phyloP scores from a whole-genome alignment of 2,113 vertebrate genomes.

The Clarias macrocephalus region DNA sequence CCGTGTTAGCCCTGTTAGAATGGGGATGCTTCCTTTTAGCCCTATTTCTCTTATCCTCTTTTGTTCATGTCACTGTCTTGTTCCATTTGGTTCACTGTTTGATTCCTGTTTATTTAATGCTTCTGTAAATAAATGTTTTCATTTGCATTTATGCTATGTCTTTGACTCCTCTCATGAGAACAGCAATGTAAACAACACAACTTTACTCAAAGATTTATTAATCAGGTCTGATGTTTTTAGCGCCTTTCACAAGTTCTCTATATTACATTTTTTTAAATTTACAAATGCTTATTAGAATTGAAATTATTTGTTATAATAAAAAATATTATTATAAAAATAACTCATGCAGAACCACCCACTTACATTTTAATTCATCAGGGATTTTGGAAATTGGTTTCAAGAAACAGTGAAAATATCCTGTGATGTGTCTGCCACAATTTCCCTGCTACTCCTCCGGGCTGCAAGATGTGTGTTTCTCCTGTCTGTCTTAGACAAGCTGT shows the following conservation, averaged over 20 bases:
- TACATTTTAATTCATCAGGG: conserved; percentile 19
- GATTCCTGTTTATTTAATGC: no score
- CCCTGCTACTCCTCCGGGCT: conserved; percentile 22
- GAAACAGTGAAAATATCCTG: conserved; percentile 19
- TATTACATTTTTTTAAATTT: not conserved
- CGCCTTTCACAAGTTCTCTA: not conserved
- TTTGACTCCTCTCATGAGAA: no score
- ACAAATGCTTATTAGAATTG: not conserved
- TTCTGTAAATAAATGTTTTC: no score
- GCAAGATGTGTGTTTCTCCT: conserved; percentile 31
- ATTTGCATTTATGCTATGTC: no score
- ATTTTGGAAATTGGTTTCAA: conserved; percentile 25
- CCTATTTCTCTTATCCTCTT: no score
- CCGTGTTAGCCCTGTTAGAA: no score
- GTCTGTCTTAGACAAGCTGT: conserved; percentile 47
- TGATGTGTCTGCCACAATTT: conserved; percentile 31
- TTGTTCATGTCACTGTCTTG: no score
- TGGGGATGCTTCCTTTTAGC: no score
- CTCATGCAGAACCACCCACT: conserved; percentile 17
- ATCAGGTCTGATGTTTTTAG: not conserved
- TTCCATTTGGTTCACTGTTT: no score
- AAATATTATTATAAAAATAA: conserved; percentile 14
- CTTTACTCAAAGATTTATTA: not conserved
- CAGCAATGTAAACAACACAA: not conserved
- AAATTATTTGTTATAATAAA: not conserved